These are phyloP conservation scores for Uloborus diversus DNA, from an alignment of 1,140 invertebrate genomes.

Conservation along the genomic window DNA sequence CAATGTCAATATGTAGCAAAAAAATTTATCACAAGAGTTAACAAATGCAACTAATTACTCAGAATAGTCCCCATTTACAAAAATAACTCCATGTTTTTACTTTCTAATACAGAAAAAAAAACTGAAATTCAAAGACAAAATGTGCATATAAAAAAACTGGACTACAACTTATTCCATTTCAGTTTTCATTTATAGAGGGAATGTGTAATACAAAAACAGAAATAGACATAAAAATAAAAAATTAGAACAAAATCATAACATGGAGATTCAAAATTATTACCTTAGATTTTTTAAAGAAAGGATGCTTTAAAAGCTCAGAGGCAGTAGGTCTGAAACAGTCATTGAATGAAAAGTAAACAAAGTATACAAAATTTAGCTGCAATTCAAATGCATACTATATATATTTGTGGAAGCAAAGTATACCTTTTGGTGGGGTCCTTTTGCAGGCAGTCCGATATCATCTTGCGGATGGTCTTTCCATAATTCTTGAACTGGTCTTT, in stretches of 20 bases:
- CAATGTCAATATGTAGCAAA: too few relatives aligned
- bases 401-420: background rate
- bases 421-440: slow-evolving; percentile 91
- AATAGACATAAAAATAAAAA: background rate
- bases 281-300: slow-evolving; percentile 99
- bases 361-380: background rate
- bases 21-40: too few relatives aligned
- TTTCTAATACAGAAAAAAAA: too few relatives aligned
- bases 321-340: slow-evolving; percentile 84
- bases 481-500: slow-evolving; percentile 98
- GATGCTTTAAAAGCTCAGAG: slow-evolving; percentile 96
- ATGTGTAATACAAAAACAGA: background rate
- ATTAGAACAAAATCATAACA: too few relatives aligned
- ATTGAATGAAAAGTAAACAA: background rate
- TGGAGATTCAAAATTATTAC: too few relatives aligned
- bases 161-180: too few relatives aligned
- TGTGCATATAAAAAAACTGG: too few relatives aligned
- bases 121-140: too few relatives aligned
- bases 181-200: too few relatives aligned
- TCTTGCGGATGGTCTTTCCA: slow-evolving; percentile 95
- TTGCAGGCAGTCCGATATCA: slow-evolving; percentile 93
- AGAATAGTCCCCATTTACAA: too few relatives aligned
- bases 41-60: too few relatives aligned
- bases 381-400: background rate
- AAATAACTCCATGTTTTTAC: too few relatives aligned